Evolutionary conservation across 2,113 vertebrate genomes (phyloP).

Genomic region (Rhea americana): DNA sequence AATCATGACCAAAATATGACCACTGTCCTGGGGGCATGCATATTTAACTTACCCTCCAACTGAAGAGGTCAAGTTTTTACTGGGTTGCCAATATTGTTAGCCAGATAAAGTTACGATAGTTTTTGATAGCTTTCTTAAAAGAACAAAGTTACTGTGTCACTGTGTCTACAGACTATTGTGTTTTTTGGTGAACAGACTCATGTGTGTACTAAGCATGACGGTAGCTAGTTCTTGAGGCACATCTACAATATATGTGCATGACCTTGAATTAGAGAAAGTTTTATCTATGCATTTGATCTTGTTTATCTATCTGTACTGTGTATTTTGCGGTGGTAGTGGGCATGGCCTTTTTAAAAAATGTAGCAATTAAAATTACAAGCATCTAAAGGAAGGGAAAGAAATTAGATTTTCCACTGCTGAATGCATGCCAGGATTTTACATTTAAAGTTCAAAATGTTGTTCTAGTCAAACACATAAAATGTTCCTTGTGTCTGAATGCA

Average conservation of each 20-base stretch:
- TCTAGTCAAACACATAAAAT: conserved; percentile 21
- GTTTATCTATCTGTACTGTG: background rate
- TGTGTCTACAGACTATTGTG: background rate
- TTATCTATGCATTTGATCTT: background rate
- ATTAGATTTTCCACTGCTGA: conserved; percentile 12
- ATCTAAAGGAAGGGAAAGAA: conserved; percentile 9
- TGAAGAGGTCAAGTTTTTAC: background rate
- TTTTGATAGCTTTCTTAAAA: background rate
- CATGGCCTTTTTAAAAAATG: background rate
- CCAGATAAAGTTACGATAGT: background rate
- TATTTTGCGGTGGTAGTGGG: background rate
- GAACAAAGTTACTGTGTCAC: background rate
- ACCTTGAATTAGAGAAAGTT: background rate
- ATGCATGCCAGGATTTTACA: background rate
- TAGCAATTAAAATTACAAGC: background rate
- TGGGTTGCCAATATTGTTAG: background rate
- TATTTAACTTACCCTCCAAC: conserved; percentile 29
- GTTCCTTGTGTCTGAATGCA: background rate
- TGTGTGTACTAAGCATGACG: background rate
- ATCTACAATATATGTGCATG: background rate
- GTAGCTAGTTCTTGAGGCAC: background rate
- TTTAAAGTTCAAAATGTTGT: conserved; percentile 25
- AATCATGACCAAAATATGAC: background rate
- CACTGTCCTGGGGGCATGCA: background rate
- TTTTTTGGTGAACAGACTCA: background rate